Base-by-base conservation (phyloP, 2,113 vertebrate species). In the Platycercus adscitus region DNA sequence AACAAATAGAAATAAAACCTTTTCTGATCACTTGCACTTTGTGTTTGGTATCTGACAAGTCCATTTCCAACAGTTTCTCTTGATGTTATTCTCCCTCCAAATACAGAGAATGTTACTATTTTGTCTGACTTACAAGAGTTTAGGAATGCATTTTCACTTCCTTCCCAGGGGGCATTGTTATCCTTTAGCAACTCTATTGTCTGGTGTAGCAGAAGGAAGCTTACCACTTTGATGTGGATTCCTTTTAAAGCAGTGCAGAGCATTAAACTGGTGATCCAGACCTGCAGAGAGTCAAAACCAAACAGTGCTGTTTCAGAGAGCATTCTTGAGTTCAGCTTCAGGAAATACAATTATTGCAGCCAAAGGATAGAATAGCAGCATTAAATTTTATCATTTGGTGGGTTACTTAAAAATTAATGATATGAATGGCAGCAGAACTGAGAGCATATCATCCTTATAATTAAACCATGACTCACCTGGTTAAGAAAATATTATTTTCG, bases 121-220 rank as follows among this genome's bases (percentile, higher is more conserved):
- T 97, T 87, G 25, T 85, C 52, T 85, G 58, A 91, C 69, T 97
- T 81, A 91, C 55, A 95, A 88, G 81, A 95, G 86, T 96, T 95
- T 96, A 95, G 69, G 91, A 83, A 94, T 66, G 20, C 3, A 4
- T 89, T 95, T 96, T 96, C 66, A 70, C 31, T 94, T 95, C 82
- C 70, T 91, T 95, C 86, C 91, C 93, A 95, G 83, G 87, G 55
- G 92, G 63, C 77, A 92, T 93, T 97, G 91, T 97, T 97, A 96
- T 91, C 33, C 91, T 95, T 97, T 91, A 93, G 87, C 82, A 97
- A 75, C 79, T 95, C 80, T 88, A 68, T 96, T 96, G 93, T 96
- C 77, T 96, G 53, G 14, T 91, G 64, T 46, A 89, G 72, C 78
- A 96, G 87, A 97, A 95, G 73, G 91, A 93, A 97, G 39, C 61